Conservation (phyloP, 2,797 vertebrate genomes). For the Cyclura pinguis region DNA sequence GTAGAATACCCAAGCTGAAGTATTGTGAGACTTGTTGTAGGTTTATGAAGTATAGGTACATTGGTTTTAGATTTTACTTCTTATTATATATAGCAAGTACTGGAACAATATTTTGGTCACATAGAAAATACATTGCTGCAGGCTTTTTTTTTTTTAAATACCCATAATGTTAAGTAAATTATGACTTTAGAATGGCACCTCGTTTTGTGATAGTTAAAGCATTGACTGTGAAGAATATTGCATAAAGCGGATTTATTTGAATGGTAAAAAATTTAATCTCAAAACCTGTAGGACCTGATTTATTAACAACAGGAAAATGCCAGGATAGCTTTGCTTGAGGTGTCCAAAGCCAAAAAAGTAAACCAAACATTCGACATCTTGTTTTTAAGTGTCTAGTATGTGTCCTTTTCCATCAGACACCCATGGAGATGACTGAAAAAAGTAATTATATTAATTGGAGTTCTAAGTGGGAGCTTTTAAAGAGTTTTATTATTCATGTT, state of each 20-base stretch:
- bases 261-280: conserved; percentile 22
- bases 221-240: conserved; percentile 22
- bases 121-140: neutral
- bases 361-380: conserved; percentile 30
- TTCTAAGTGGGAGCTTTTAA: conserved; percentile 23
- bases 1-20: too few species aligned
- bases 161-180: neutral
- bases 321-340: neutral
- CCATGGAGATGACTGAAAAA: conserved; percentile 3
- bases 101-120: neutral
- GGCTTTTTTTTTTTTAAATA: neutral
- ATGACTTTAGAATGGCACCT: neutral
- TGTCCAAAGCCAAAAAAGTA: conserved; percentile 10
- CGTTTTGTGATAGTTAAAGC: neutral
- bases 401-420: conserved; percentile 6
- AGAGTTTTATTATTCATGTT: neutral
- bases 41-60: neutral
- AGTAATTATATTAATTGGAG: conserved; percentile 33
- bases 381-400: neutral
- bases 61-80: neutral
- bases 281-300: conserved; percentile 9
- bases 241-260: neutral
- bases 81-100: neutral
- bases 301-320: neutral
- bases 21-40: neutral